Evolutionary conservation across 2,113 vertebrate species (phyloP), one percentile per base, ranked within the genome.

Genomic region (Uria lomvia): DNA sequence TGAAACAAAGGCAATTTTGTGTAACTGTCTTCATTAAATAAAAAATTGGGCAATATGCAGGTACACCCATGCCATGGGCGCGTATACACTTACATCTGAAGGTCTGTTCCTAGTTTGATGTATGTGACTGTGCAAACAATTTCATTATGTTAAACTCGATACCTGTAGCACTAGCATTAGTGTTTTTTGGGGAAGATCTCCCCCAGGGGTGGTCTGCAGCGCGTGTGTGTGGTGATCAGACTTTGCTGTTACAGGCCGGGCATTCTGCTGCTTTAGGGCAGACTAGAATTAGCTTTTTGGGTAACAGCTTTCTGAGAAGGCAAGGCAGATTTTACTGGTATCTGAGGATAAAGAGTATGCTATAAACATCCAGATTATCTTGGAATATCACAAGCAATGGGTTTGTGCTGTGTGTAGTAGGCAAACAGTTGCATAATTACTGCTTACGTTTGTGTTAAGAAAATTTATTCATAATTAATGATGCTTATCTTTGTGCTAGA

Each of bases 241-340:
- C 93, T 92, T 88, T 92, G 76, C 89, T 90, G 88, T 63, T 81
- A 86, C 94, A 92, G 91, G 45, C 62, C 79, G 5, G 17, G 65
- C 73, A 23, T 93, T 96, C 97, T 96, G 92, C 83, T 96, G 79
- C 74, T 94, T 88, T 76, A 93, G 96, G 97, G 96, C 96, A 95
- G 95, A 97, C 86, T 29, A 95, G 94, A 98, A 96, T 97, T 95
- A 98, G 60, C 71, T 82, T 81, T 96, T 97, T 94, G 79, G 94
- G 53, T 94, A 98, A 97, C 97, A 97, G 96, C 95, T 96, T 97
- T 97, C 92, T 94, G 83, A 40, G 92, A 93, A 94, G 87, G 88
- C 95, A 84, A 78, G 96, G 79, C 80, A 83, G 95, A 80, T 93
- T 97, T 98, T 95, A 97, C 96, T 97, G 96, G 70, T 97, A 38